Evolutionary conservation across 2,888 invertebrate genomes (phyloP).

Genomic region (Lordiphosa andalusiaca): DNA sequence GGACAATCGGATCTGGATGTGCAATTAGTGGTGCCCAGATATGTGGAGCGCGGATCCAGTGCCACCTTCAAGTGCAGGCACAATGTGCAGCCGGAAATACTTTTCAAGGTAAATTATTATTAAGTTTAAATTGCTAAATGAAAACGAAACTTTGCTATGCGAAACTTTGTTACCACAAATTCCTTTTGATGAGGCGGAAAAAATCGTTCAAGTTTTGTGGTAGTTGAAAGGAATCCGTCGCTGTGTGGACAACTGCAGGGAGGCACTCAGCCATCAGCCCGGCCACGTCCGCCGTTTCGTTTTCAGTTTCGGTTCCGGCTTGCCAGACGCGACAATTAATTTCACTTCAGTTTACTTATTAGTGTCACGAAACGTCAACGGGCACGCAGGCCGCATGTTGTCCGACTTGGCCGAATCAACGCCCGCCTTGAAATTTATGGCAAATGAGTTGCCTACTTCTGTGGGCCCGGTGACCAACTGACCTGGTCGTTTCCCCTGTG

Average conservation of each 20-base stretch:
- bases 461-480: slow-evolving; percentile 6
- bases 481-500: slow-evolving; percentile 21
- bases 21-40: slow-evolving; percentile 85
- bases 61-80: slow-evolving; percentile 88
- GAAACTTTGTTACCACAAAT: too few species aligned
- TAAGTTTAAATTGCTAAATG: slow-evolving; percentile 48
- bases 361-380: slow-evolving; percentile 63
- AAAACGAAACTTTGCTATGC: slow-evolving; percentile 26
- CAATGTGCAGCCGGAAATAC: slow-evolving; percentile 86
- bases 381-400: slow-evolving; percentile 52
- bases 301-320: slow-evolving; percentile 26
- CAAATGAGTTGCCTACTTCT: slow-evolving; percentile 51
- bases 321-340: slow-evolving; percentile 63
- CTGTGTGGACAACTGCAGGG: slow-evolving; percentile 6
- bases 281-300: slow-evolving; percentile 46
- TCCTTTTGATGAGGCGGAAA: background rate
- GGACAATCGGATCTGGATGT: slow-evolving; percentile 83
- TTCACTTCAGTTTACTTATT: slow-evolving; percentile 66
- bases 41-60: slow-evolving; percentile 87
- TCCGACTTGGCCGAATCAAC: slow-evolving; percentile 42
- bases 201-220: slow-evolving; percentile 36
- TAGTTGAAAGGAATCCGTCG: slow-evolving; percentile 34
- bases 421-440: slow-evolving; percentile 46
- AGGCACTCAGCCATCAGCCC: slow-evolving; percentile 14
- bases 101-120: slow-evolving; percentile 86